Percentiles rank a stretch among this genome's conserved stretches.
Evolutionary conservation across 2,888 invertebrate species (phyloP).

Genomic region (Galerucella calmariensis): DNA sequence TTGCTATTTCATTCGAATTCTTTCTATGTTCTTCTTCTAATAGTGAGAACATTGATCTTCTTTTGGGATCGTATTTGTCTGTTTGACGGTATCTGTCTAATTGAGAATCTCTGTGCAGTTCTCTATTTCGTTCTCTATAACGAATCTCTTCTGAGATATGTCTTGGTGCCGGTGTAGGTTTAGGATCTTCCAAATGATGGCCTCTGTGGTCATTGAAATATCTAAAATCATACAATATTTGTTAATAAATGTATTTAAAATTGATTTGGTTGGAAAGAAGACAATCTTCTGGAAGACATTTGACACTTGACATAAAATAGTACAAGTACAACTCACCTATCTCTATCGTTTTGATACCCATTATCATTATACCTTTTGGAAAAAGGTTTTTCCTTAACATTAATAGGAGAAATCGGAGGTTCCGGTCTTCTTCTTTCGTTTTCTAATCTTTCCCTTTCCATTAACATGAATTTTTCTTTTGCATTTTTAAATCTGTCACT

Average conservation of each 20-base stretch:
- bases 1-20: slow-evolving; percentile 65
- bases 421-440: slow-evolving; percentile 62
- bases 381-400: slow-evolving; percentile 52
- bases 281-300: too few species aligned
- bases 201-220: slow-evolving; percentile 51
- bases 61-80: slow-evolving; percentile 61
- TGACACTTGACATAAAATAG: too few species aligned
- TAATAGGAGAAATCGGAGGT: slow-evolving; percentile 56
- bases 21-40: slow-evolving; percentile 65
- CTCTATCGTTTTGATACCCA: slow-evolving; percentile 43
- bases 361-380: slow-evolving; percentile 55
- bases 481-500: slow-evolving; percentile 87
- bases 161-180: slow-evolving; percentile 60
- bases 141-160: slow-evolving; percentile 54
- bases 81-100: slow-evolving; percentile 52
- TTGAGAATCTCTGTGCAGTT: slow-evolving; percentile 44
- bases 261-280: too few species aligned
- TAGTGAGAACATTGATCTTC: slow-evolving; percentile 64
- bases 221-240: slow-evolving; percentile 30
- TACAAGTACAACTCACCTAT: slow-evolving; percentile 35
- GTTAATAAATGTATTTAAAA: too few species aligned
- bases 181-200: slow-evolving; percentile 47
- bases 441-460: slow-evolving; percentile 77
- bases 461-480: slow-evolving; percentile 84
- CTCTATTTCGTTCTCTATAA: slow-evolving; percentile 52